Percentiles rank a stretch among this genome's conserved stretches.
These are phyloP conservation scores for Cylas formicarius DNA, from an alignment of 1,140 invertebrate species.

Conservation along the genomic window DNA sequence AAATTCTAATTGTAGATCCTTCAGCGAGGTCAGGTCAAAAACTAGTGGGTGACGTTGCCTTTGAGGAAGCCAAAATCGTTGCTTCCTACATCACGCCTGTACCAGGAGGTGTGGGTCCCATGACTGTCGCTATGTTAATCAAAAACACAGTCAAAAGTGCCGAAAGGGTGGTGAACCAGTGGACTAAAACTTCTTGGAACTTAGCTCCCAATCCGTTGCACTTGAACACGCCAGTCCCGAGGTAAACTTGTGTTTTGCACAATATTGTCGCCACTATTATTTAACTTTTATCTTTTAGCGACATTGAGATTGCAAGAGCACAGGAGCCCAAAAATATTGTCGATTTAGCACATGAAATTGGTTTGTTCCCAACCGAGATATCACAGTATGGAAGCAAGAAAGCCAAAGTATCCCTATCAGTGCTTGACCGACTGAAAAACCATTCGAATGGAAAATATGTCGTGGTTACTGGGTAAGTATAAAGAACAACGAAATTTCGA, in stretches of 20 bases:
- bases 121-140: conserved; percentile 98
- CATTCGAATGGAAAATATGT: conserved; percentile 83
- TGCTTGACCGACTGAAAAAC: conserved; percentile 67
- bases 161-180: conserved; percentile 49
- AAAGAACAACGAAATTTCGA: too few species aligned
- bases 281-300: conserved; percentile 49
- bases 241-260: conserved; percentile 42
- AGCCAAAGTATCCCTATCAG: conserved; percentile 84
- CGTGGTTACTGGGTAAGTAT: conserved; percentile 88
- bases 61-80: conserved; percentile 66
- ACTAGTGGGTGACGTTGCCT: conserved; percentile 93
- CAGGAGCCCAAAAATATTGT: conserved; percentile 83
- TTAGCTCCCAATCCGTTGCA: conserved; percentile 55
- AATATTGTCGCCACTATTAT: conserved; percentile 3
- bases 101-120: conserved; percentile 95
- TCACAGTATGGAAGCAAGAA: conserved; percentile 90
- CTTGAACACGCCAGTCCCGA: conserved; percentile 61
- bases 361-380: conserved; percentile 72
- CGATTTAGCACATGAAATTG: conserved; percentile 76
- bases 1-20: conserved; percentile 58
- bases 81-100: conserved; percentile 93
- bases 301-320: conserved; percentile 80
- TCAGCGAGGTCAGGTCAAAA: conserved; percentile 76
- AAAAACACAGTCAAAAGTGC: conserved; percentile 89
- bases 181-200: conserved; percentile 56